Evolutionary conservation across 1,140 invertebrate genomes (phyloP).

Genomic region (Caligus rogercresseyi): DNA sequence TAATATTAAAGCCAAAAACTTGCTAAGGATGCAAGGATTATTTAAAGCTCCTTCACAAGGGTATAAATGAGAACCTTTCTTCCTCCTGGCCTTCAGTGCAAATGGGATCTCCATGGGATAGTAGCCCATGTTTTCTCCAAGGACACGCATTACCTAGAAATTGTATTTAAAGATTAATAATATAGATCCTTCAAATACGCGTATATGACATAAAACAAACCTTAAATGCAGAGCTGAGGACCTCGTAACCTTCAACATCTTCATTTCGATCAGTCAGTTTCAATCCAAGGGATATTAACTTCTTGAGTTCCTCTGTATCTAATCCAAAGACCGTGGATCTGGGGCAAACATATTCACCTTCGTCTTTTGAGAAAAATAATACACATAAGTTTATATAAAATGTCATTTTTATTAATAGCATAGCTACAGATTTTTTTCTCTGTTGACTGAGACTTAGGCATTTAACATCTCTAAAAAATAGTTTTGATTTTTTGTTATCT

Average conservation of each 20-base stretch:
- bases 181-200: background rate
- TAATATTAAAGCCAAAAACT: too few species aligned
- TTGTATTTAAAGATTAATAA: background rate
- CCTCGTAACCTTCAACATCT: slow-evolving; percentile 14
- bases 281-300: slow-evolving; percentile 3
- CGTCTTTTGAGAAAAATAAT: too few species aligned
- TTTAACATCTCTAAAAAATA: background rate
- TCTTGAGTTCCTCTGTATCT: slow-evolving; percentile 7
- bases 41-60: background rate
- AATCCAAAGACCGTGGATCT: slow-evolving; percentile 11
- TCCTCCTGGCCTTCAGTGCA: slow-evolving; percentile 3
- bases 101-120: background rate
- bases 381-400: too few species aligned
- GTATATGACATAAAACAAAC: too few species aligned
- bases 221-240: slow-evolving; percentile 10
- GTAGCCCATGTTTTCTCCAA: background rate
- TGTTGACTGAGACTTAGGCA: too few species aligned
- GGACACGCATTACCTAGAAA: slow-evolving; percentile 1
- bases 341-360: slow-evolving; percentile 16
- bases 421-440: too few species aligned
- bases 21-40: too few species aligned
- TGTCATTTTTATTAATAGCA: too few species aligned
- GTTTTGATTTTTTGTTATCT: too few species aligned
- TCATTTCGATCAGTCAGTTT: slow-evolving; percentile 8
- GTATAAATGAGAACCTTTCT: background rate